Evolutionary conservation across 2,113 vertebrate genomes (phyloP), one percentile per base, ranked within the genome.

Genomic region (Ibidorhyncha struthersii): DNA sequence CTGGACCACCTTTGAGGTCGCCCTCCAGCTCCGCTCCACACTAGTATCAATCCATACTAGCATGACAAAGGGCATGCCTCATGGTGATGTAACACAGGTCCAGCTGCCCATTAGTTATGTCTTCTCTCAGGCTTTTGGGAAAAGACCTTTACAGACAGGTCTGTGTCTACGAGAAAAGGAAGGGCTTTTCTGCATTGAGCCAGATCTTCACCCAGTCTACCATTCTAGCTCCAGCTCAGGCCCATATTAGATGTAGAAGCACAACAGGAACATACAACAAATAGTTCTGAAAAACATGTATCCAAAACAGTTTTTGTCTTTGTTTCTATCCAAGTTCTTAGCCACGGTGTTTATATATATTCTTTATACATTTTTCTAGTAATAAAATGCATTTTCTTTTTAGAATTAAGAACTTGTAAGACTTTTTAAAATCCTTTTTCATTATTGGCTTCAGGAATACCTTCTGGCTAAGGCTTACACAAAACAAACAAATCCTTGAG

Each of bases 11-110:
- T 55, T n/a, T 43, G 61, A 56, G 41, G 23, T n/a, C 58, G 38
- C 43, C 53, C 9, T 50, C 20, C 34, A 52, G 18, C 36, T 56
- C 32, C 0, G 18, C 36, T 56, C 32, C 0, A 0, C 45, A 7
- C 22, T 56, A 45, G 16, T 45, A 45, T 17, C 43, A 16, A 45
- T 45, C 23, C 9, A 8, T 21, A 8, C 47, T 41, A n/a, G 27
- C 7, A 0, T 4, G 11, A 49, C 29, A 16, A 0, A 36, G n/a
- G 7, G 12, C 22, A 15, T 36, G 45, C 21, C 26, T 18, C 25
- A 10, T 30, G 9, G 6, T 38, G 7, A 7, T 25, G 26, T 67
- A 36, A 49, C 29, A 32, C 14, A 34, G 25, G 22, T 30, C 13
- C 22, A 36, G 63, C 76, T 71, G 43, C 38, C 16, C 9, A 6